Percentiles rank a stretch among this genome's conserved stretches.
These are phyloP conservation scores for Chromoteleia sp. DNA, from an alignment of 2,888 invertebrate species.

Conservation along the genomic window DNA sequence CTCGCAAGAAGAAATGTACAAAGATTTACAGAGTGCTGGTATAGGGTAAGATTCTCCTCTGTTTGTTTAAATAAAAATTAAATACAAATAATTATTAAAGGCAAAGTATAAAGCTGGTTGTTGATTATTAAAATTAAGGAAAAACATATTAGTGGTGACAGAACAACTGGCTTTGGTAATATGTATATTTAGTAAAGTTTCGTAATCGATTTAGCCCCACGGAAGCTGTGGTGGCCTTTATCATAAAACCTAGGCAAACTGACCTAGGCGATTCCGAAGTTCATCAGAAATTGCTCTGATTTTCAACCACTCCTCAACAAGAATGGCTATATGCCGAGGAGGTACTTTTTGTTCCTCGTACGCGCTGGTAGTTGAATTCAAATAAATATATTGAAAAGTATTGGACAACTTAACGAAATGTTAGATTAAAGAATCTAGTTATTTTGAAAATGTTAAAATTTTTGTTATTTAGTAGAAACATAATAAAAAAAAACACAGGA, in stretches of 20 bases:
- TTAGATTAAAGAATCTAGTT: too few relatives aligned
- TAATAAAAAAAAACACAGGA: too few relatives aligned
- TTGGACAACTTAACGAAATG: too few relatives aligned
- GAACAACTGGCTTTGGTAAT: slow-evolving; percentile 39
- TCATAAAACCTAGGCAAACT: slow-evolving; percentile 83
- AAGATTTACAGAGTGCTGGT: slow-evolving; percentile 88
- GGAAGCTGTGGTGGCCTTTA: slow-evolving; percentile 83
- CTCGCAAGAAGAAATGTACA: slow-evolving; percentile 94
- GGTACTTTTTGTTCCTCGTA: slow-evolving; percentile 79
- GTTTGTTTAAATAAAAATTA: neutral
- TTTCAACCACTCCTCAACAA: slow-evolving; percentile 82
- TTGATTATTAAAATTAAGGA: too few relatives aligned
- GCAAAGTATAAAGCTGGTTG: neutral
- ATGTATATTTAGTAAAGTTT: slow-evolving; percentile 71
- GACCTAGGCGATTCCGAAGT: slow-evolving; percentile 84
- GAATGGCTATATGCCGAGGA: slow-evolving; percentile 83
- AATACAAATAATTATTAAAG: too few relatives aligned
- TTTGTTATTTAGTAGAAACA: too few relatives aligned
- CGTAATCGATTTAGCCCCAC: slow-evolving; percentile 81
- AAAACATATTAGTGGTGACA: neutral
- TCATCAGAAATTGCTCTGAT: slow-evolving; percentile 84
- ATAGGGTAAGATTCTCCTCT: slow-evolving; percentile 79
- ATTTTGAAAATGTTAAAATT: neutral
- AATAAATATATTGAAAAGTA: slow-evolving; percentile 41
- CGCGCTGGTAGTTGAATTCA: slow-evolving; percentile 68